Conservation (phyloP, 2,888 invertebrate genomes). For the Rosalia funebris region DNA sequence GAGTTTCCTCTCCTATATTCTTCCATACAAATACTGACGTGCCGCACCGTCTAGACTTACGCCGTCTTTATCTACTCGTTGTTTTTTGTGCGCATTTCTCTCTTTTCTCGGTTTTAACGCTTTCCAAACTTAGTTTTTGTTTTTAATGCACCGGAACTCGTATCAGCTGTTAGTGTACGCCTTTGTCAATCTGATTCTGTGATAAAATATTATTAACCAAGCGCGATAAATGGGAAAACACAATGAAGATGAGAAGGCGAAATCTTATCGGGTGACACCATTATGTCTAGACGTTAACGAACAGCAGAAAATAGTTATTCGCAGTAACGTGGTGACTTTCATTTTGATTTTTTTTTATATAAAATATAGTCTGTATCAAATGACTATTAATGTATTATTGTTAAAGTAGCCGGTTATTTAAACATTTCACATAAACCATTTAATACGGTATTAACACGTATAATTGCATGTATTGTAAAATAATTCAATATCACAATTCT, state of each 20-base stretch:
- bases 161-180: conserved; percentile 33
- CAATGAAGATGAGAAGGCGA: background rate
- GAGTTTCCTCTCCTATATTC: conserved; percentile 35
- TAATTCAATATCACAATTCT: no score
- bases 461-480: no score
- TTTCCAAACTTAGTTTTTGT: conserved; percentile 24
- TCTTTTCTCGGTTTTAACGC: conserved; percentile 23
- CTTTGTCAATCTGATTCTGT: conserved; percentile 15
- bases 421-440: no score
- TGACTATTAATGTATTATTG: no score
- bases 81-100: conserved; percentile 7
- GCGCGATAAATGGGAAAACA: background rate
- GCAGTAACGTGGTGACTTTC: background rate
- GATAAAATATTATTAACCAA: background rate
- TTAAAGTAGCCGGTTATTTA: no score
- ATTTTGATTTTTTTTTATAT: background rate
- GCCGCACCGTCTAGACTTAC: conserved; percentile 35
- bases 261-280: background rate
- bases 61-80: conserved; percentile 18
- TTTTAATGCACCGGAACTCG: conserved; percentile 37
- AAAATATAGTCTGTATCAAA: no score
- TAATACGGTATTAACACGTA: no score
- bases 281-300: background rate
- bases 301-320: background rate
- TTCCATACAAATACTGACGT: conserved; percentile 36